Evolutionary conservation across 2,113 vertebrate genomes (phyloP).

Genomic region (Pituophis catenifer): DNA sequence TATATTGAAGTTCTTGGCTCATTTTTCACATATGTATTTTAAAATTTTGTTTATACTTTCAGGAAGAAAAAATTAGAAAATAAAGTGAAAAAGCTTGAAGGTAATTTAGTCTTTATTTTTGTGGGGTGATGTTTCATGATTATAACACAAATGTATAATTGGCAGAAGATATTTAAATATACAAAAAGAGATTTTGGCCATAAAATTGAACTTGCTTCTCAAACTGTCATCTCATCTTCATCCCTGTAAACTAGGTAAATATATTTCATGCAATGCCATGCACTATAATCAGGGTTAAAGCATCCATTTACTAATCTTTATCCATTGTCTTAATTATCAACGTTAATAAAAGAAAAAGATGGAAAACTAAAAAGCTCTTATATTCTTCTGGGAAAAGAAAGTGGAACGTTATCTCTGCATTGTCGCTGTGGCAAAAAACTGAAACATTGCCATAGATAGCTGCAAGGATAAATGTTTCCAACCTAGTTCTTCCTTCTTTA

Average conservation of each 20-base stretch:
- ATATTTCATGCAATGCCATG: not conserved
- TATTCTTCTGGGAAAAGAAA: not conserved
- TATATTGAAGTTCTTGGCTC: not conserved
- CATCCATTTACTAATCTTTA: not conserved
- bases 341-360: not conserved
- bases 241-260: not conserved
- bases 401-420: not conserved
- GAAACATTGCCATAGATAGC: not conserved
- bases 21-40: not conserved
- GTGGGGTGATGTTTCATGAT: not conserved
- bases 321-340: not conserved
- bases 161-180: not conserved
- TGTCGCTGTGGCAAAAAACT: not conserved
- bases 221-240: not conserved
- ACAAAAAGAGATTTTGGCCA: not conserved
- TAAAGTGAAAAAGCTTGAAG: constrained; percentile 85
- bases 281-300: not conserved
- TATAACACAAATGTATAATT: not conserved
- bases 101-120: constrained; percentile 60
- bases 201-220: not conserved
- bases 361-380: not conserved
- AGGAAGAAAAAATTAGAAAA: constrained; percentile 87
- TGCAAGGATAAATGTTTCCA: not conserved
- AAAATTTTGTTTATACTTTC: constrained; percentile 29
- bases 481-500: not conserved